These are phyloP conservation scores for Lethenteron camtschaticum DNA, from an alignment of 2,113 vertebrate species.

Conservation along the genomic window DNA sequence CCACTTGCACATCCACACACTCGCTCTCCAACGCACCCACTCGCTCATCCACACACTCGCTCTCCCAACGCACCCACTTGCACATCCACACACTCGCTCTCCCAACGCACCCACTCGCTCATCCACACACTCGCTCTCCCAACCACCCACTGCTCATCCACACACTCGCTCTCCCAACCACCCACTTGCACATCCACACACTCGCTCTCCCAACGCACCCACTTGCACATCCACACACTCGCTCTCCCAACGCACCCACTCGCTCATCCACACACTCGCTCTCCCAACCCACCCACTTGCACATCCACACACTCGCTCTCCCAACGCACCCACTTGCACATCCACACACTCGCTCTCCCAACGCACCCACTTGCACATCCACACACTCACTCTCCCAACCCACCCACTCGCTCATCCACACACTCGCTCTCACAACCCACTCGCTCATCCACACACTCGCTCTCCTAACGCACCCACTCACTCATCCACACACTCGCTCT, in stretches of 20 bases:
- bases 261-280: neutral
- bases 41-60: no score
- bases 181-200: neutral
- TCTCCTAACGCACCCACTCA: no score
- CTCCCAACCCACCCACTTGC: no score
- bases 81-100: no score
- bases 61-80: no score
- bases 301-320: no score
- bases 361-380: neutral
- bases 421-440: constrained; percentile 1
- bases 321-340: neutral
- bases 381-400: neutral
- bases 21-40: no score
- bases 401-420: neutral
- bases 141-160: no score
- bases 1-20: no score
- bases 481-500: no score
- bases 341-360: neutral
- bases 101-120: no score
- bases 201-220: neutral
- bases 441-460: constrained; percentile 1
- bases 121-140: neutral
- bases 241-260: neutral
- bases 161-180: no score
- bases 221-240: neutral